Conservation (phyloP, 2,797 vertebrate species). For the Dendrocincla fuliginosa region DNA sequence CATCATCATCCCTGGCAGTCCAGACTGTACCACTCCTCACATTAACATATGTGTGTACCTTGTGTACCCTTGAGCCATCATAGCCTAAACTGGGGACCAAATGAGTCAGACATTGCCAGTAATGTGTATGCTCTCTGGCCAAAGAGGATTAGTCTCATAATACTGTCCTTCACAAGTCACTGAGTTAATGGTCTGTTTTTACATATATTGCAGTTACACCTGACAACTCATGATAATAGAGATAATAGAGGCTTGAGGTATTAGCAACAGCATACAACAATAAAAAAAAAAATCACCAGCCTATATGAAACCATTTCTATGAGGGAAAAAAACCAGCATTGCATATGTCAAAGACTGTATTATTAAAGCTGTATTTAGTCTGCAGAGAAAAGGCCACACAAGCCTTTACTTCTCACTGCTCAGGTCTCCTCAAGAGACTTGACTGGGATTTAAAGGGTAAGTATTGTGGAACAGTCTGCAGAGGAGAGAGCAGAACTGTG, state of each 20-base stretch:
- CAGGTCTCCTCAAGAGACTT: neutral
- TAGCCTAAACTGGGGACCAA: neutral
- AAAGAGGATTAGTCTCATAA: neutral
- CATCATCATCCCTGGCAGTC: neutral
- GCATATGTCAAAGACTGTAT: neutral
- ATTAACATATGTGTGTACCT: neutral
- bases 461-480: neutral
- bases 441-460: slow-evolving; percentile 51
- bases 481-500: neutral
- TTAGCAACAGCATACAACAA: neutral
- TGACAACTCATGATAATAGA: neutral
- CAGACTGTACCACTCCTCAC: neutral
- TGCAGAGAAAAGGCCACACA: neutral
- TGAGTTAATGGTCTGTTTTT: neutral
- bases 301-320: neutral
- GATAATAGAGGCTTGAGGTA: neutral
- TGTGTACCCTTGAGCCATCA: neutral
- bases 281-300: neutral
- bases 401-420: slow-evolving; percentile 11
- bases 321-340: accelerated
- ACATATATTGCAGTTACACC: neutral
- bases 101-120: neutral
- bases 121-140: neutral
- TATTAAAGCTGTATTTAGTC: neutral
- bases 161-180: neutral